Evolutionary conservation across 2,113 vertebrate species (phyloP), one percentile per base, ranked within the genome.

Genomic region (Polypterus bichir): DNA sequence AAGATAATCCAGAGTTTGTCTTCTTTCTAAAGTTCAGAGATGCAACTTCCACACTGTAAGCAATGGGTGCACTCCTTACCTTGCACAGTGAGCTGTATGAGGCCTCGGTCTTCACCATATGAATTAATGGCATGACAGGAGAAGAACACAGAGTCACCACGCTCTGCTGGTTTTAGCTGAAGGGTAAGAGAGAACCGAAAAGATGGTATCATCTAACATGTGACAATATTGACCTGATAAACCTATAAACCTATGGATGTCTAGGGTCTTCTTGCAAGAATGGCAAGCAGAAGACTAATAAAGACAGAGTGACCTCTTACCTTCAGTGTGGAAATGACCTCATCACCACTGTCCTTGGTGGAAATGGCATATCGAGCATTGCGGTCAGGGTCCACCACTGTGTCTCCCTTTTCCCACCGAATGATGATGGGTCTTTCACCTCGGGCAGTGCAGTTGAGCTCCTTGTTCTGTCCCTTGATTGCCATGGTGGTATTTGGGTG

Each of bases 81-180:
- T 94, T 99, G 96, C 66, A 99, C 96, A 0, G 96, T 99, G 78
- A 99, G 91, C 66, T 98, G 94, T 77, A 99, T 99, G 72, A 99
- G 82, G n/a, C 96, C 96, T 64, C 96, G 79, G 68, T 97, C 93
- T 66, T 99, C 96, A 54, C 96, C 96, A 0, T 97, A 99, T 0
- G 96, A 99, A 79, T 99, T 99, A 76, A 99, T 99, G 63, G 96
- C 96, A 0, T 99, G 96, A 66, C 96, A 99, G 68, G 95, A 97
- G 82, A 99, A 99, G 84, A 99, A 98, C 68, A 97, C 94, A 0
- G 96, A 99, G 76, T 99, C 96, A 64, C 96, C 95, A 0, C 96
- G 89, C 71, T 97, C 96, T 0, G 96, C 94, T 1, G 94, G 96
- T 66, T 95, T 95, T 67, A 99, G 86, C 96, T 98, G 64, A 1